A percentile compares a stretch with the other conserved stretches of the same genome.
Evolutionary conservation across 1,140 invertebrate genomes (phyloP).

Genomic region (Metopolophium dirhodum): DNA sequence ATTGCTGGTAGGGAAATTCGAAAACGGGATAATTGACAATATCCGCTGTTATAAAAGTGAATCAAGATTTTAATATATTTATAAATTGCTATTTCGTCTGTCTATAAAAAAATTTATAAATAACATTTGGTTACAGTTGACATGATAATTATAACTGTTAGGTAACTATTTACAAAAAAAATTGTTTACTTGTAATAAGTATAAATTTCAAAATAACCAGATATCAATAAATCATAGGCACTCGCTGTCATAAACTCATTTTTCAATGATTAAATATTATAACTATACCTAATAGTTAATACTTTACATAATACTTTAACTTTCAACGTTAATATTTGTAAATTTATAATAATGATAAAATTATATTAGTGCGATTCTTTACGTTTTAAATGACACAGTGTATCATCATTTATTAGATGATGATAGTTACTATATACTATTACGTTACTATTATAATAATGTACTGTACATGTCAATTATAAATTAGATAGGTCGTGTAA

Average conservation of each 20-base stretch:
- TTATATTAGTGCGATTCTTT: not conserved
- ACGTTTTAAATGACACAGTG: not conserved
- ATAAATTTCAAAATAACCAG: not conserved
- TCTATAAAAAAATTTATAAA: not conserved
- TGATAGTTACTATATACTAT: not conserved
- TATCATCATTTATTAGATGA: not conserved
- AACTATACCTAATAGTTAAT: not conserved
- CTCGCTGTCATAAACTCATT: not conserved
- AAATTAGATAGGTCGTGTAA: not conserved
- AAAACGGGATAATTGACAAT: constrained; percentile 41
- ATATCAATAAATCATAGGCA: not conserved
- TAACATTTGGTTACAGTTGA: not conserved
- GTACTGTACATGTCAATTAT: not conserved
- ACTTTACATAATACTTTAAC: not conserved
- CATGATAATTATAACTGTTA: not conserved
- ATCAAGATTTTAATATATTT: constrained; percentile 23
- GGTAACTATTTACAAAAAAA: not conserved
- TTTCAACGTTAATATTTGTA: no score
- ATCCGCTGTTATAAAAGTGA: not conserved
- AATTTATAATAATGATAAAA: not conserved
- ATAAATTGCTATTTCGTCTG: not conserved
- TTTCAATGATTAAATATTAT: not conserved
- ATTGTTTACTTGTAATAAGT: no score
- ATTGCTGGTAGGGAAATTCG: constrained; percentile 22
- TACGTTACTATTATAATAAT: not conserved